Evolutionary conservation across 2,797 vertebrate species (phyloP), one percentile per base, ranked within the genome.

Genomic region (Kryptopterus vitreolus): DNA sequence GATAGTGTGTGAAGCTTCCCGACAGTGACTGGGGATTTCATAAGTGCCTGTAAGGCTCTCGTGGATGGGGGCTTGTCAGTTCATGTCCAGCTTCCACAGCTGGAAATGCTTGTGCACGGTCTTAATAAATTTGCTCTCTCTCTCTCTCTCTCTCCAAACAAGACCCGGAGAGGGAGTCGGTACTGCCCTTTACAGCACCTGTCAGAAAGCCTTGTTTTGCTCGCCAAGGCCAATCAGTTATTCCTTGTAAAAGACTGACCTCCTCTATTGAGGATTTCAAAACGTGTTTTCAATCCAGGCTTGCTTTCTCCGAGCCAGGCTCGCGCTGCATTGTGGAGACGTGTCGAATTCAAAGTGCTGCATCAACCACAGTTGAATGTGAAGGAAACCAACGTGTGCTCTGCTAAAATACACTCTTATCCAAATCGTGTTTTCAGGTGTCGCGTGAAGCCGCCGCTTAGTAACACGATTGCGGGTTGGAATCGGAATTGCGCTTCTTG

Each of bases 21-120:
- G 84, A 84, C 66, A 79, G 80, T 72, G 63, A 83, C 57, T 80
- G 69, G 72, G 81, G 85, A 81, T 81, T 84, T 76, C 74, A 80
- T 48, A 69, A 69, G 79, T 79, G 78, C 76, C 82, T 52, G 68
- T 74, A 83, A 79, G 70, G 69, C 58, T 50, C 29, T 62, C 59
- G 62, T 78, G 69, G 70, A 85, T 75, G 52, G 52, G 66, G 66
- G 66, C 53, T 80, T 80, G 83, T 81, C 76, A 72, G 70, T 53
- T 88, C 86, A 71, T 9, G 20, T 83, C 72, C n/a, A 72, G 9
- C 5, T 48, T 77, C 76, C 38, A 38, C 78, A 84, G 70, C 65
- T 46, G 68, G 65, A 38, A 48, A 61, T 59, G 81, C n/a, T 86
- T 74, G 83, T 55, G 66, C 43, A 58, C 53, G 70, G 69, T 84